These are phyloP conservation scores for Dissostichus mawsoni DNA, from an alignment of 2,113 vertebrate genomes.

Conservation along the genomic window DNA sequence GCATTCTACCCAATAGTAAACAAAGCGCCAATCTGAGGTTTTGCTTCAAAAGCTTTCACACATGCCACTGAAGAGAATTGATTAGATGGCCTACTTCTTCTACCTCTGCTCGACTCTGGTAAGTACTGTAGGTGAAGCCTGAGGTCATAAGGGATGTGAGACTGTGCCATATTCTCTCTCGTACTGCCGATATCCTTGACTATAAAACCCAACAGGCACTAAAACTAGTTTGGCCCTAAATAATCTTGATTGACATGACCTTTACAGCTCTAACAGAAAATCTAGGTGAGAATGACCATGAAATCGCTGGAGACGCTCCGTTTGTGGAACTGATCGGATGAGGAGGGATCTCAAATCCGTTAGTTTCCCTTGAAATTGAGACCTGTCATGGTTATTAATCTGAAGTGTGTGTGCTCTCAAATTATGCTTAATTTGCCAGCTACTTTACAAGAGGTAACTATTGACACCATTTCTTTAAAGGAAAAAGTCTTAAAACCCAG, in stretches of 20 bases:
- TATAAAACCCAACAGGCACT: background rate
- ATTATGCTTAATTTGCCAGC: conserved; percentile 7
- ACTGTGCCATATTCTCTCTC: background rate
- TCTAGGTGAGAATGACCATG: conserved; percentile 14
- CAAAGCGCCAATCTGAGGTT: background rate
- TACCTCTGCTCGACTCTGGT: background rate
- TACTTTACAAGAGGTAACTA: conserved; percentile 22
- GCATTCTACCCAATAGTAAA: background rate
- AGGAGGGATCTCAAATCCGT: background rate
- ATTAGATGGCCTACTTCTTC: conserved; percentile 10
- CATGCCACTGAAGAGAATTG: background rate
- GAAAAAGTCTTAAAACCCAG: too few species aligned
- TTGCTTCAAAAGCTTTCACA: background rate
- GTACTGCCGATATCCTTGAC: conserved; percentile 25
- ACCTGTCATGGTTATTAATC: conserved; percentile 3
- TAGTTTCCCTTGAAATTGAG: conserved; percentile 2
- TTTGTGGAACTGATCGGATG: background rate
- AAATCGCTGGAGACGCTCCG: conserved; percentile 1
- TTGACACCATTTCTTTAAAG: conserved; percentile 41
- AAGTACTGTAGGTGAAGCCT: background rate
- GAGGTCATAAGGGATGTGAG: background rate
- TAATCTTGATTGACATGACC: conserved; percentile 11
- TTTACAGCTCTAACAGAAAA: background rate
- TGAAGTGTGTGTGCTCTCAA: conserved; percentile 6
- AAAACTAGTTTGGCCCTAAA: background rate